Conservation (phyloP, 1,140 invertebrate genomes). For the Patella vulgata region DNA sequence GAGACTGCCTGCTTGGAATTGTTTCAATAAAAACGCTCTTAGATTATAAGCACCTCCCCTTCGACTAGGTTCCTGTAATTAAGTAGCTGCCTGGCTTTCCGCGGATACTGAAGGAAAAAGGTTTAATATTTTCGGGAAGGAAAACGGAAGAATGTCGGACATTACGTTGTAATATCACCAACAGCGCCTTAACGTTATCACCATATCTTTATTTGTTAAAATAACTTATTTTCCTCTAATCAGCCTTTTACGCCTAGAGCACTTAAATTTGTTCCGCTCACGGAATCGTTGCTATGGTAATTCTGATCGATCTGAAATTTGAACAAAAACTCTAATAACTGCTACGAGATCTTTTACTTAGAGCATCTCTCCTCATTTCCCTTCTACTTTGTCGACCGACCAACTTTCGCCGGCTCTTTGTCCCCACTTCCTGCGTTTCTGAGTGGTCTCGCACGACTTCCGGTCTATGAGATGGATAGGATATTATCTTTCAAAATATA, state of each 20-base stretch:
- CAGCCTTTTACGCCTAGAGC: conserved; percentile 36
- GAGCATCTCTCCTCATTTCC: conserved; percentile 50
- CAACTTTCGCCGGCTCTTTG: conserved; percentile 35
- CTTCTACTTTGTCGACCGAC: conserved; percentile 42
- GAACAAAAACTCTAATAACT: conserved; percentile 53
- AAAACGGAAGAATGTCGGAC: conserved; percentile 37
- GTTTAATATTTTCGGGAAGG: conserved; percentile 36
- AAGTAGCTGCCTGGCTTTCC: too few relatives aligned
- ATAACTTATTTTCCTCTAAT: conserved; percentile 47
- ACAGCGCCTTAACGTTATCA: conserved; percentile 28
- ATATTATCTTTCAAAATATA: conserved; percentile 43
- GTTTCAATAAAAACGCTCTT: too few relatives aligned
- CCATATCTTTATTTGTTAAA: conserved; percentile 48
- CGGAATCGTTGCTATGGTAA: conserved; percentile 43
- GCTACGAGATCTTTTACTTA: conserved; percentile 49
- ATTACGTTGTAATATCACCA: conserved; percentile 27
- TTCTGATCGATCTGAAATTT: conserved; percentile 34
- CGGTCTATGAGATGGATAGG: conserved; percentile 36
- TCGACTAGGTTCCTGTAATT: too few relatives aligned
- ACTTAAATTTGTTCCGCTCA: conserved; percentile 48
- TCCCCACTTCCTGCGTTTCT: conserved; percentile 41
- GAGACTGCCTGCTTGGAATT: too few relatives aligned
- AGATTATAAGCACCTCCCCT: too few relatives aligned
- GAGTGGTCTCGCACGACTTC: conserved; percentile 38
- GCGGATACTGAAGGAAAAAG: conserved; percentile 7